A percentile compares a stretch with the other conserved stretches of the same genome.
phyloP scores from a whole-genome alignment of 2,797 vertebrate species.

The Myotis myotis region DNA sequence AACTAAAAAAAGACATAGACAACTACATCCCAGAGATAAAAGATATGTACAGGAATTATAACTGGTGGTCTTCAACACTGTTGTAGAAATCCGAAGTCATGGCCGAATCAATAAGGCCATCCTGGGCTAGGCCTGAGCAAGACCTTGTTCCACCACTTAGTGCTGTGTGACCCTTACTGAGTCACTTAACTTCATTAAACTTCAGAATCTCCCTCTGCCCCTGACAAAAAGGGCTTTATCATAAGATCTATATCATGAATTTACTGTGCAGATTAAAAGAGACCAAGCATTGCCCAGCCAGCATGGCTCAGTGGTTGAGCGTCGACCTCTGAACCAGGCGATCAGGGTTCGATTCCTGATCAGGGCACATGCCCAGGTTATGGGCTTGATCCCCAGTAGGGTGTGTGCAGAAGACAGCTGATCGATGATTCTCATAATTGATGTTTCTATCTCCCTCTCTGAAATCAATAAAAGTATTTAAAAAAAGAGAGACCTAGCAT shows the following conservation, averaged over 20 bases:
- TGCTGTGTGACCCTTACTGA: neutral
- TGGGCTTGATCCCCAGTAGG: too few species aligned
- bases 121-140: neutral
- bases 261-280: neutral
- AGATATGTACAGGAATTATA: neutral
- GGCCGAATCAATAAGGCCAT: neutral
- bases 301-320: too few species aligned
- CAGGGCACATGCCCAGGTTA: too few species aligned
- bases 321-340: fast-evolving
- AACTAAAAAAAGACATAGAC: slow-evolving; percentile 9
- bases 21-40: neutral
- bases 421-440: too few species aligned
- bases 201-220: neutral
- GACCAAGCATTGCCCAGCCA: neutral
- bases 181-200: neutral
- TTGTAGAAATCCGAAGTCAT: neutral
- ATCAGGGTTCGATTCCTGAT: too few species aligned
- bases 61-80: neutral
- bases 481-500: neutral
- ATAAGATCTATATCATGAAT: neutral
- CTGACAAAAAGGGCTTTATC: neutral
- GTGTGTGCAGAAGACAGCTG: too few species aligned
- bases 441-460: too few species aligned
- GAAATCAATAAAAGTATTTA: too few species aligned
- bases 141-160: neutral